A percentile compares a stretch with the other conserved stretches of the same genome.
Conservation (phyloP, 2,797 vertebrate genomes). For the Hydrocynus forskahlii region DNA sequence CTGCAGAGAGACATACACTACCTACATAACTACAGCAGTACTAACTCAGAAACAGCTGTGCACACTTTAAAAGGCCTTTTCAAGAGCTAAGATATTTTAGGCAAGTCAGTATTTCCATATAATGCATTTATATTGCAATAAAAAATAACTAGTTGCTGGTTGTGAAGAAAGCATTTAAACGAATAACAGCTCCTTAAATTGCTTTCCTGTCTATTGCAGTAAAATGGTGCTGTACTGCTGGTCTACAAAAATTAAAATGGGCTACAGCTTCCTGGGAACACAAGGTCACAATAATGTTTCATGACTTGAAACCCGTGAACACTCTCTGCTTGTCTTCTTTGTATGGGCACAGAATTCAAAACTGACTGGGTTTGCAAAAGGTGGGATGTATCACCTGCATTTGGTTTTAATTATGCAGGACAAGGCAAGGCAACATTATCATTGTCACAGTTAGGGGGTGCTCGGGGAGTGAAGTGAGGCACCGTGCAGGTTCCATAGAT, state of each 20-base stretch:
- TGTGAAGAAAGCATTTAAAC: neutral
- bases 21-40: conserved; percentile 6
- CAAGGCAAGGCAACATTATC: too few relatives aligned
- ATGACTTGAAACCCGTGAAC: conserved; percentile 36
- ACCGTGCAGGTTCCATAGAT: too few relatives aligned
- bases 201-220: neutral
- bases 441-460: too few relatives aligned
- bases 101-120: neutral
- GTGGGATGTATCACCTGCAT: conserved; percentile 7
- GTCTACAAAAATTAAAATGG: conserved; percentile 35
- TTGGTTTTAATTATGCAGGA: conserved; percentile 24
- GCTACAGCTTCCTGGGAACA: conserved; percentile 44
- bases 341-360: conserved; percentile 13
- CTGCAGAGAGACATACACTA: neutral
- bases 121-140: neutral
- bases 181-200: neutral
- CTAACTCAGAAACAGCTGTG: neutral
- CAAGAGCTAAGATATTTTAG: neutral
- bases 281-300: conserved; percentile 46
- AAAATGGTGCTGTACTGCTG: neutral
- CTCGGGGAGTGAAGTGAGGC: too few relatives aligned
- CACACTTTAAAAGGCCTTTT: neutral
- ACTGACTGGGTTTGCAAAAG: conserved; percentile 13
- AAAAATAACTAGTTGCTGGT: neutral
- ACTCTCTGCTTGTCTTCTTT: conserved; percentile 32